phyloP scores from a whole-genome alignment of 2,113 vertebrate species.

The Pollachius pollachius region DNA sequence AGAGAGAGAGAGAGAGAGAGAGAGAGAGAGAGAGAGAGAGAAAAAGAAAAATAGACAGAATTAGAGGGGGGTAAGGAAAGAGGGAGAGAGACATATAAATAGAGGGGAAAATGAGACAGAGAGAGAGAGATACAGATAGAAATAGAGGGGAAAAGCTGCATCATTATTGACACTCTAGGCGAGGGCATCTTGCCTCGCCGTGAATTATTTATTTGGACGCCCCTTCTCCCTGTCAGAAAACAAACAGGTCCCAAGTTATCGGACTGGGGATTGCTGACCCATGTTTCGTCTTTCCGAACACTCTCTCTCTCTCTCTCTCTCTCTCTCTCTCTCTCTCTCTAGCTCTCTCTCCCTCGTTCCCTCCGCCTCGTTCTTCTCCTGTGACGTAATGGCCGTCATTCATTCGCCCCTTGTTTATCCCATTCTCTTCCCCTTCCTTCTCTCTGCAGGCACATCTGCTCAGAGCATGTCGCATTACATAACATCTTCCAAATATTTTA shows the following conservation, averaged over 20 bases:
- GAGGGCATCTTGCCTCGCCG: conserved; percentile 44
- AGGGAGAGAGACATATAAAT: conserved; percentile 3
- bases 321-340: background rate
- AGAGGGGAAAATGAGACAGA: conserved; percentile 15
- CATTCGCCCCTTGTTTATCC: conserved; percentile 1
- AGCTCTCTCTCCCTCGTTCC: conserved; percentile 11
- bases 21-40: conserved; percentile 12
- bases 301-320: background rate
- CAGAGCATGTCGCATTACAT: conserved; percentile 58
- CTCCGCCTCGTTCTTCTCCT: conserved; percentile 3
- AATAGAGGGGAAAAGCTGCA: background rate
- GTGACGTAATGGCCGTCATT: background rate
- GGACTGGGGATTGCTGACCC: conserved; percentile 60
- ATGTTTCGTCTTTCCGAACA: conserved; percentile 43
- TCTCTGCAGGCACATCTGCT: conserved; percentile 53
- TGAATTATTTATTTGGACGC: conserved; percentile 69
- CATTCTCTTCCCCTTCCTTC: conserved; percentile 3
- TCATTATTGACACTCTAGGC: conserved; percentile 50
- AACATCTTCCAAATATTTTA: conserved; percentile 54
- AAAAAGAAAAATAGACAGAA: background rate
- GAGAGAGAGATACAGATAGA: conserved; percentile 17
- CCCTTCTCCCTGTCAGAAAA: conserved; percentile 63
- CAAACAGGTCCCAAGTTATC: conserved; percentile 68
- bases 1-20: conserved; percentile 4
- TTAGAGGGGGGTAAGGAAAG: no score